Evolutionary conservation across 1,140 invertebrate species (phyloP).

Genomic region (Myzus persicae): DNA sequence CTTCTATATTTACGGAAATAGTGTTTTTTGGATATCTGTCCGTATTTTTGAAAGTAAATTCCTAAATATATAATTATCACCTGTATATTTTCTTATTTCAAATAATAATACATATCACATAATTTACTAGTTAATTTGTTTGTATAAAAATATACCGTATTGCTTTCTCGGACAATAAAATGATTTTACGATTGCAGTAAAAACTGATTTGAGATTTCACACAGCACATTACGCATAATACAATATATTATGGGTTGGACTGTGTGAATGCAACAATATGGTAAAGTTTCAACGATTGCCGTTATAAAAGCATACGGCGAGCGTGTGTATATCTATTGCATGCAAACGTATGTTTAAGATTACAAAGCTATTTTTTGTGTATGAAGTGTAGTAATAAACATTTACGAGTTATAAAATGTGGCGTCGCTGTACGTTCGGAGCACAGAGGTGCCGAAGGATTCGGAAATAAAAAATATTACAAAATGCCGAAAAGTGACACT

Average conservation of each 20-base stretch:
- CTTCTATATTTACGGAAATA: neutral
- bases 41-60: neutral
- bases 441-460: neutral
- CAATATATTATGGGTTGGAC: too few species aligned
- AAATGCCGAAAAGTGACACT: neutral
- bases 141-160: neutral
- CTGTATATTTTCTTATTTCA: neutral
- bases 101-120: neutral
- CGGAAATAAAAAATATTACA: neutral
- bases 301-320: neutral
- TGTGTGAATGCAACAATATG: neutral
- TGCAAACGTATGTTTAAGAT: slow-evolving; percentile 5
- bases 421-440: neutral
- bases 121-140: neutral
- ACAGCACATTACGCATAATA: neutral
- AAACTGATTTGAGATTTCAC: neutral
- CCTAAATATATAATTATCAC: neutral
- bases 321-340: neutral
- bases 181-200: neutral
- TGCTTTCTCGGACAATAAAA: neutral
- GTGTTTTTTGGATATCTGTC: neutral
- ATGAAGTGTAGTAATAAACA: neutral
- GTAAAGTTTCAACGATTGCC: neutral
- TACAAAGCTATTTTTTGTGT: neutral
- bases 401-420: slow-evolving; percentile 17